Conservation (phyloP, 2,888 invertebrate genomes). For the Eupithecia exiguata region DNA sequence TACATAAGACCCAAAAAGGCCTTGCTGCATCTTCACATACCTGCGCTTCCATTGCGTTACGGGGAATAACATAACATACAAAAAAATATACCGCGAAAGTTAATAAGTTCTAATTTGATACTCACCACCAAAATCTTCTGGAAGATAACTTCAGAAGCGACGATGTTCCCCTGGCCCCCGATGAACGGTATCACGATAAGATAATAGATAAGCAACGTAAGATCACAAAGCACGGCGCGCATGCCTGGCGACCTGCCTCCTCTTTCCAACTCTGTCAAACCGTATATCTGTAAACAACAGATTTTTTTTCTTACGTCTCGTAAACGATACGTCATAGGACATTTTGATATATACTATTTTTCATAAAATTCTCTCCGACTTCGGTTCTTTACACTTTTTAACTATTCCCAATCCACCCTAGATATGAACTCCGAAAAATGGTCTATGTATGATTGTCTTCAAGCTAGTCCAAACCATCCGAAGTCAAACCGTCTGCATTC, state of each 20-base stretch:
- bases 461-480: too few relatives aligned
- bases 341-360: too few relatives aligned
- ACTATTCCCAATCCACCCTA: too few relatives aligned
- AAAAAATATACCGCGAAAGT: background rate
- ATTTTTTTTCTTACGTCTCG: background rate
- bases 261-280: slow-evolving; percentile 88
- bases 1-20: too few relatives aligned
- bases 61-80: background rate
- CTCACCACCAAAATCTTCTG: slow-evolving; percentile 60
- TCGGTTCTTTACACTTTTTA: too few relatives aligned
- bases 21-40: too few relatives aligned
- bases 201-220: slow-evolving; percentile 94
- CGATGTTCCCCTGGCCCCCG: slow-evolving; percentile 91
- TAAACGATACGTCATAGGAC: too few relatives aligned
- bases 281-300: slow-evolving; percentile 84
- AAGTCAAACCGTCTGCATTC: too few relatives aligned
- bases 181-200: slow-evolving; percentile 92
- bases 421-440: too few relatives aligned
- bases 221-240: slow-evolving; percentile 92
- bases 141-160: slow-evolving; percentile 88
- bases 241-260: slow-evolving; percentile 89
- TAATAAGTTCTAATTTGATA: background rate
- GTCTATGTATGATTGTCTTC: too few relatives aligned
- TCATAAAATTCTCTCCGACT: too few relatives aligned
- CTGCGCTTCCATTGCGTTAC: too few relatives aligned